Evolutionary conservation across 2,113 vertebrate genomes (phyloP).

Genomic region (Lepisosteus oculatus): DNA sequence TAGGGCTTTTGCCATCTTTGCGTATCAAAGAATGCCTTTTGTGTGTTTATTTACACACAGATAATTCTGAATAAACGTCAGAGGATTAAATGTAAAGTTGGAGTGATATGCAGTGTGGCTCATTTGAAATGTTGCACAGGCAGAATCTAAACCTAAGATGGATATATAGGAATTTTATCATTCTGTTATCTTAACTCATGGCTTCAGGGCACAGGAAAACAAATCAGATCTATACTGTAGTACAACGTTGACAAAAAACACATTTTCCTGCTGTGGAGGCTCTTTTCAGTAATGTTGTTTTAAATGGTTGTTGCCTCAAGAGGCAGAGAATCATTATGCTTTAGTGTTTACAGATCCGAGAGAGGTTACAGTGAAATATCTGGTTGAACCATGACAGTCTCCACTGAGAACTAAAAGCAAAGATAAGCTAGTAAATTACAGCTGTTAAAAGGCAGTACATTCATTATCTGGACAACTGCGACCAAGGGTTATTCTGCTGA

Average conservation of each 20-base stretch:
- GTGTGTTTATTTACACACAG: no score
- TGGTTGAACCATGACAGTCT: not conserved
- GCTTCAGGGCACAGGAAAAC: no score
- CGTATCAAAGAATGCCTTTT: no score
- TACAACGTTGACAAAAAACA: not conserved
- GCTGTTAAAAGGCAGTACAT: conserved; percentile 28
- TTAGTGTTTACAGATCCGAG: not conserved
- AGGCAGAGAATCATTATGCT: conserved; percentile 5
- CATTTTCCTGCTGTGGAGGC: not conserved
- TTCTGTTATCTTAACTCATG: no score
- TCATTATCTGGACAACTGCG: conserved; percentile 34
- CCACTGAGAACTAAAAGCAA: conserved; percentile 21
- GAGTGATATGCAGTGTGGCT: no score
- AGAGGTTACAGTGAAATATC: conserved; percentile 16
- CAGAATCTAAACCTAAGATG: no score
- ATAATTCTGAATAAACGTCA: no score
- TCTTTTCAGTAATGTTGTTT: not conserved
- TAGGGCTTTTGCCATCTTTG: no score
- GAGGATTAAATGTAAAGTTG: no score
- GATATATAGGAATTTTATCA: no score
- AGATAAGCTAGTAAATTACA: conserved; percentile 35
- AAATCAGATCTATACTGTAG: no score
- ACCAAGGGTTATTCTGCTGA: conserved; percentile 48
- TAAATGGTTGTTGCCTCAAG: conserved; percentile 16
- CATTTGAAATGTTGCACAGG: no score